A percentile compares a stretch with the other conserved stretches of the same genome.
Evolutionary conservation across 1,140 invertebrate species (phyloP).

Genomic region (Coelopa frigida): DNA sequence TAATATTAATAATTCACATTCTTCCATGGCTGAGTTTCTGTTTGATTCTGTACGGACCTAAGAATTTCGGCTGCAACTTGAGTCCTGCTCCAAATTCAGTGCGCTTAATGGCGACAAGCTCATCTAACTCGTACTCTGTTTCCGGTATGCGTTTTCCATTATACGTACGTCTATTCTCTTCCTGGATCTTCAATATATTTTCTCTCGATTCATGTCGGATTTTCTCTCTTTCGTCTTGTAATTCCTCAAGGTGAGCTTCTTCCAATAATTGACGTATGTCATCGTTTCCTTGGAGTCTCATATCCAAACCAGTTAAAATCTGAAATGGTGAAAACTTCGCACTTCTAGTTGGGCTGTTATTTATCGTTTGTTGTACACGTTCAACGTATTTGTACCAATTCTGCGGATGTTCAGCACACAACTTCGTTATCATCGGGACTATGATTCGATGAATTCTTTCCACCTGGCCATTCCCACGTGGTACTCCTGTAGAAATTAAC

Average conservation of each 20-base stretch:
- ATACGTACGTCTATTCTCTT: constrained; percentile 33
- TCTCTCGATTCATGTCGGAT: constrained; percentile 17
- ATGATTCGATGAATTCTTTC: too few relatives aligned
- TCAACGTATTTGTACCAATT: constrained; percentile 34
- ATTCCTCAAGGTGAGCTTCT: constrained; percentile 24
- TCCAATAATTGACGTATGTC: constrained; percentile 21
- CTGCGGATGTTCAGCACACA: constrained; percentile 21
- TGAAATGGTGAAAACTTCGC: constrained; percentile 35
- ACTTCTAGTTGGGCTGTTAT: constrained; percentile 31
- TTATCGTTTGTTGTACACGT: constrained; percentile 28
- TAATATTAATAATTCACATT: too few relatives aligned
- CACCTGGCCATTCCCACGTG: constrained; percentile 19
- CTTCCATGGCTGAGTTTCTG: too few relatives aligned
- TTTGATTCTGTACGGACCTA: constrained; percentile 41
- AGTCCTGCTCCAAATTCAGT: constrained; percentile 34
- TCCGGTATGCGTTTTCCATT: constrained; percentile 22
- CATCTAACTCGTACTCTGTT: constrained; percentile 26
- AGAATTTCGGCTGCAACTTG: constrained; percentile 37
- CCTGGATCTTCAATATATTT: constrained; percentile 31
- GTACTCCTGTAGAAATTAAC: constrained; percentile 26
- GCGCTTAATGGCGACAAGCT: constrained; percentile 38
- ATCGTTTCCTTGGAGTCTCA: constrained; percentile 25
- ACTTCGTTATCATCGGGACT: constrained; percentile 32
- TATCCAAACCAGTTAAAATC: constrained; percentile 29
- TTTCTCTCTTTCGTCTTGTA: constrained; percentile 15